These are phyloP conservation scores for Boloria selene DNA, from an alignment of 2,888 invertebrate genomes.

Conservation along the genomic window DNA sequence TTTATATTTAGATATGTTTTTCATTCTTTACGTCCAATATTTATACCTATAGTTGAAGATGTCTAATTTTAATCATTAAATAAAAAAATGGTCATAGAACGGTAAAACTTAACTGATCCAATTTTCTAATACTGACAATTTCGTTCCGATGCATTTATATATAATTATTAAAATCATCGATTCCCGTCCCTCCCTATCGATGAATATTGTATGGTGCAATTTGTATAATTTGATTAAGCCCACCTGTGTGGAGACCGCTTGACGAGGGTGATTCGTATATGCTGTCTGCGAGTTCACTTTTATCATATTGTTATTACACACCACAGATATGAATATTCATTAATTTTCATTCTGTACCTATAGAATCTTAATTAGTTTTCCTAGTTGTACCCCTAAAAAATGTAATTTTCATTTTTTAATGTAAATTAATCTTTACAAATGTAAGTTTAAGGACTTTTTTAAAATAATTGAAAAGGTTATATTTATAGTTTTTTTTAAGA, in stretches of 20 bases:
- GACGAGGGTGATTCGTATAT: constrained; percentile 29
- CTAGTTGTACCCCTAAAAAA: neutral
- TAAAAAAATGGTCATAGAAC: too few relatives aligned
- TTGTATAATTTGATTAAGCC: constrained; percentile 80
- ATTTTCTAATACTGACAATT: neutral
- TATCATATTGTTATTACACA: constrained; percentile 30
- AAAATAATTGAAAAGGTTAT: too few relatives aligned
- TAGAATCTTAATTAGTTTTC: constrained; percentile 2
- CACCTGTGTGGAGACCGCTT: constrained; percentile 52
- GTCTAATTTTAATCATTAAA: too few relatives aligned
- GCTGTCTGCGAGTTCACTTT: constrained; percentile 28
- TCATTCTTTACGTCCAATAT: too few relatives aligned
- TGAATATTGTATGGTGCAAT: constrained; percentile 82
- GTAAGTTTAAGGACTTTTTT: too few relatives aligned
- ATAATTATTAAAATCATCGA: constrained; percentile 39
- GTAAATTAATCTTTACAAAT: too few relatives aligned
- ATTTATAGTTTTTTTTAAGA: too few relatives aligned
- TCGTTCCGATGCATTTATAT: constrained; percentile 25
- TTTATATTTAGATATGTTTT: too few relatives aligned
- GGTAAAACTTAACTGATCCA: neutral
- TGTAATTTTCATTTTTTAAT: neutral
- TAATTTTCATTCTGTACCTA: constrained; percentile 5
- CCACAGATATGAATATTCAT: constrained; percentile 15
- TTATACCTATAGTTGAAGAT: too few relatives aligned
- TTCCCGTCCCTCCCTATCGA: constrained; percentile 56